Conservation (phyloP, 1,140 invertebrate species). For the Fopius arisanus region DNA sequence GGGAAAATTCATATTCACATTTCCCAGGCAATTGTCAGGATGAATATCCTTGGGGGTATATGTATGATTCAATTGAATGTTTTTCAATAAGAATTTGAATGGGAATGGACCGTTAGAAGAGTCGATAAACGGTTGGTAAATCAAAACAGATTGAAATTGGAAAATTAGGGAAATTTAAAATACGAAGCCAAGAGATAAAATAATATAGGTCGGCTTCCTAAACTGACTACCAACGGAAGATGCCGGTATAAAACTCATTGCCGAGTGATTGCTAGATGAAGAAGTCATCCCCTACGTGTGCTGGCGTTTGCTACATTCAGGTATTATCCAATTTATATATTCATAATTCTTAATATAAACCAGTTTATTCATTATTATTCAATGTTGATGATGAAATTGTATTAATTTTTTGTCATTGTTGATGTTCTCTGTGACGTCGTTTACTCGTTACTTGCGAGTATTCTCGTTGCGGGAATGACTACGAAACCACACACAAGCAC, state of each 20-base stretch:
- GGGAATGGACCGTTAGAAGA: too few relatives aligned
- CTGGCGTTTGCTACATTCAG: slow-evolving; percentile 63
- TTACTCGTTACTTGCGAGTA: slow-evolving; percentile 17
- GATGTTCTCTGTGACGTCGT: slow-evolving; percentile 30
- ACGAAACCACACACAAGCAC: slow-evolving; percentile 5
- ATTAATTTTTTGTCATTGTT: neutral
- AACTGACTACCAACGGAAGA: slow-evolving; percentile 66
- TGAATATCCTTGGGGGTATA: neutral
- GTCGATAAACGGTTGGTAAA: neutral
- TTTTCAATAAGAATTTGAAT: too few relatives aligned
- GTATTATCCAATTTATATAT: slow-evolving; percentile 67
- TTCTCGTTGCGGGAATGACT: slow-evolving; percentile 11
- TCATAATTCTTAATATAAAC: slow-evolving; percentile 61
- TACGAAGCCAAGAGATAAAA: slow-evolving; percentile 61
- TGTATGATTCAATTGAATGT: too few relatives aligned
- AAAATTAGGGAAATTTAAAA: slow-evolving; percentile 54
- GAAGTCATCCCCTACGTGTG: slow-evolving; percentile 65
- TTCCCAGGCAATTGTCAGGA: too few relatives aligned
- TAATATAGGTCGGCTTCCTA: slow-evolving; percentile 64
- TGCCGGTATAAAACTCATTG: slow-evolving; percentile 65
- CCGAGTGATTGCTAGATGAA: slow-evolving; percentile 65
- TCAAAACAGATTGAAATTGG: slow-evolving; percentile 15
- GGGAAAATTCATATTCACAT: too few relatives aligned
- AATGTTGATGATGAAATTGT: slow-evolving; percentile 10
- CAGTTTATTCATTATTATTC: slow-evolving; percentile 55